phyloP scores from a whole-genome alignment of 1,140 invertebrate genomes.

The Lordiphosa mommai region DNA sequence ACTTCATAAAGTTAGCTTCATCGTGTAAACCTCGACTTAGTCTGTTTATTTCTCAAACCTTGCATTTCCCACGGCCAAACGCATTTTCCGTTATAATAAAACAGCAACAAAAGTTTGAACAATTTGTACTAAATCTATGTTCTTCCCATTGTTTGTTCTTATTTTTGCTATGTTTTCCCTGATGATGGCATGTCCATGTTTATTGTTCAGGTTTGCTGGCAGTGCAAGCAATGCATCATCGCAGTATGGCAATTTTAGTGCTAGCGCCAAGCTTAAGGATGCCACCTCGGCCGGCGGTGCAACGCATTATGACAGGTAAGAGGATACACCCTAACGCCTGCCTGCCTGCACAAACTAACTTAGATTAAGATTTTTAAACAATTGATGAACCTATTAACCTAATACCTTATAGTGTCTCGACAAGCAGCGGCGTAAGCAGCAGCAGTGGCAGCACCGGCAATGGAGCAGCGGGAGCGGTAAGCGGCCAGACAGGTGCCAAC shows the following conservation, averaged over 20 bases:
- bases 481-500: constrained; percentile 54
- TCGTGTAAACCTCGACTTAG: too few species aligned
- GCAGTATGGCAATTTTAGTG: constrained; percentile 79
- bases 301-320: constrained; percentile 76
- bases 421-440: constrained; percentile 82
- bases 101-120: too few species aligned
- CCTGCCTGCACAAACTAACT: constrained; percentile 21
- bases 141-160: constrained; percentile 14
- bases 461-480: constrained; percentile 47
- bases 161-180: constrained; percentile 16
- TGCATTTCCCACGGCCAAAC: too few species aligned
- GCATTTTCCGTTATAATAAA: too few species aligned
- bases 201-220: constrained; percentile 65
- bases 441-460: constrained; percentile 78
- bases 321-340: background rate
- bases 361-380: background rate
- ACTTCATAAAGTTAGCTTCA: too few species aligned
- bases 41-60: too few species aligned
- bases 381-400: constrained; percentile 2
- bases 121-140: constrained; percentile 1
- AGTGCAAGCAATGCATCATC: constrained; percentile 72
- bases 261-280: constrained; percentile 75
- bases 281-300: constrained; percentile 53
- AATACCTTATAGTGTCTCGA: constrained; percentile 60
- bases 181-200: background rate